These are phyloP conservation scores for Limnephilus auricula DNA, from an alignment of 2,888 invertebrate species.

Conservation along the genomic window DNA sequence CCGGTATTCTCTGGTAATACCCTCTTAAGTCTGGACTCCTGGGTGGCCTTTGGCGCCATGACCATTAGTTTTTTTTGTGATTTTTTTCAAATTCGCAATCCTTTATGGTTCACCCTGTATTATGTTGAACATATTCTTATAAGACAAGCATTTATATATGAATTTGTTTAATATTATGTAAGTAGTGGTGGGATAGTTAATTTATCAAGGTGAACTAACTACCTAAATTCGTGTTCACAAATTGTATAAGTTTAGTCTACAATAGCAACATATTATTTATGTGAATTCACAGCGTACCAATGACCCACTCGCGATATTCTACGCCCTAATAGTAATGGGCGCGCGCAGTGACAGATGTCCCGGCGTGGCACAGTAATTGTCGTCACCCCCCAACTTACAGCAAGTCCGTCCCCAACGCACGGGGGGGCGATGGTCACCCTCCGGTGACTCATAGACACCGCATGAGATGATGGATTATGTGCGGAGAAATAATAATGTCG, in stretches of 20 bases:
- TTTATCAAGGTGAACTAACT: too few relatives aligned
- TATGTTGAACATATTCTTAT: too few relatives aligned
- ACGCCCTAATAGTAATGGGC: not conserved
- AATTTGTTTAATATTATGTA: too few relatives aligned
- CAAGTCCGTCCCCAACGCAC: not conserved
- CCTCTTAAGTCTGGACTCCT: too few relatives aligned
- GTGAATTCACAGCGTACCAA: not conserved
- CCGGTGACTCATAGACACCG: not conserved
- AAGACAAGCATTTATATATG: too few relatives aligned
- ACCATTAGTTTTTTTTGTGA: too few relatives aligned
- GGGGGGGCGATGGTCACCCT: slow-evolving; percentile 11
- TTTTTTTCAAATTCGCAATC: too few relatives aligned
- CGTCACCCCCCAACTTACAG: not conserved
- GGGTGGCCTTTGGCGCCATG: too few relatives aligned
- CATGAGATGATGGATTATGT: not conserved
- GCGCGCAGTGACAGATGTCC: slow-evolving; percentile 38
- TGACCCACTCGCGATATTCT: not conserved
- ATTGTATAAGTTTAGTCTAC: not conserved
- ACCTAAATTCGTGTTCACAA: not conserved
- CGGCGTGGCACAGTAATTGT: slow-evolving; percentile 23
- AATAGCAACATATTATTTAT: not conserved
- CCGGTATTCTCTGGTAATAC: too few relatives aligned
- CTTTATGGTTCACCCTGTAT: too few relatives aligned
- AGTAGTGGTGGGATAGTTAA: not conserved
- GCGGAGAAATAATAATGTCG: too few relatives aligned